Percentiles rank a stretch among this genome's conserved stretches.
Evolutionary conservation across 2,113 vertebrate species (phyloP).

Genomic region (Strix aluco): DNA sequence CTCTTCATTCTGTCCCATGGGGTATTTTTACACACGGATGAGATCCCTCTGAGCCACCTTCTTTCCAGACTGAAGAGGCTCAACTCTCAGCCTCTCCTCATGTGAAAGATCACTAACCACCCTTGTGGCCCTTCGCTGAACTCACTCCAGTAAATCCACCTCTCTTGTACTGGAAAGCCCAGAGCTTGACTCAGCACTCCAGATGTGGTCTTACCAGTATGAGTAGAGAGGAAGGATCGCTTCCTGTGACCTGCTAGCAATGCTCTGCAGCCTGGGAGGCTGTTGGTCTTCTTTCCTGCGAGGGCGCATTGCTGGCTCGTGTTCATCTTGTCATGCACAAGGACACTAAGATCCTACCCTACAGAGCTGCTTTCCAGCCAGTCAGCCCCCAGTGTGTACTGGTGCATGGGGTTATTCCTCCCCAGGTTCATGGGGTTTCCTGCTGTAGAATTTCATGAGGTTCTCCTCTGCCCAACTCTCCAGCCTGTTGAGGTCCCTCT

Average conservation of each 20-base stretch:
- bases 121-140: background rate
- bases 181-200: background rate
- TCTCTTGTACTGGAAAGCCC: background rate
- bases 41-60: background rate
- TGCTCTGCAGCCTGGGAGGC: background rate
- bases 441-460: background rate
- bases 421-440: background rate
- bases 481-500: background rate
- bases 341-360: background rate
- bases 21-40: background rate
- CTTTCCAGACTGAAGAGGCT: background rate
- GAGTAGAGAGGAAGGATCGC: background rate
- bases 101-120: background rate
- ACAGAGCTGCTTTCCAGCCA: background rate
- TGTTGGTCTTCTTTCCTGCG: background rate
- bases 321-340: background rate
- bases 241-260: background rate
- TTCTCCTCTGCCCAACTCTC: background rate
- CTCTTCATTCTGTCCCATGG: background rate
- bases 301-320: fast-evolving
- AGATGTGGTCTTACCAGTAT: background rate
- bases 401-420: background rate
- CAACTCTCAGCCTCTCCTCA: background rate
- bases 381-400: background rate
- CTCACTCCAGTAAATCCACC: background rate